These are phyloP conservation scores for Galerucella pusilla DNA, from an alignment of 2,888 invertebrate genomes.

Conservation along the genomic window DNA sequence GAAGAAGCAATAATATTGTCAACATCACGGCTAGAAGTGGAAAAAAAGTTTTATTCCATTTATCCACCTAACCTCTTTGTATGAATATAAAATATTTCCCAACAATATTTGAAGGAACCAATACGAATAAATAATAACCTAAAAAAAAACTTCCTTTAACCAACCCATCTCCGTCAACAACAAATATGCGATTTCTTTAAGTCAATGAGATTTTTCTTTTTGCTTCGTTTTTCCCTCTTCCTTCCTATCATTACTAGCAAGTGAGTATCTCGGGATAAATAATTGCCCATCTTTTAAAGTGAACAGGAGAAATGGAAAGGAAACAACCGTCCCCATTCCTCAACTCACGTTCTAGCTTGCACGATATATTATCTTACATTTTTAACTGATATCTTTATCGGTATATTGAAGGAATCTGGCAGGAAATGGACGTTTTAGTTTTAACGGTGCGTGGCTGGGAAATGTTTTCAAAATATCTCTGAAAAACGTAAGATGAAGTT, in stretches of 20 bases:
- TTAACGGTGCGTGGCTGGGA: neutral
- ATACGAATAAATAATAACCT: too few relatives aligned
- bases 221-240: neutral
- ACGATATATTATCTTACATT: slow-evolving; percentile 36
- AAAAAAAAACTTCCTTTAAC: too few relatives aligned
- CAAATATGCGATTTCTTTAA: slow-evolving; percentile 19
- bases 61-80: too few relatives aligned
- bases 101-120: too few relatives aligned
- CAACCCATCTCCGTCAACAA: neutral
- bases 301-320: slow-evolving; percentile 62
- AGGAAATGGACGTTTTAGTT: slow-evolving; percentile 1
- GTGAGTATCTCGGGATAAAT: slow-evolving; percentile 60
- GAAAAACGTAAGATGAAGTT: too few relatives aligned
- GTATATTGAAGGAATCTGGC: slow-evolving; percentile 30
- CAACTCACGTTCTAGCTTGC: slow-evolving; percentile 49
- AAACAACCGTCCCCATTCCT: slow-evolving; percentile 55
- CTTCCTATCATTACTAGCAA: slow-evolving; percentile 50
- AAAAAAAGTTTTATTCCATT: too few relatives aligned
- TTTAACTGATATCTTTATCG: slow-evolving; percentile 40
- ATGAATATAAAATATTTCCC: too few relatives aligned
- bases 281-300: slow-evolving; percentile 63
- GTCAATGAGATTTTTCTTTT: slow-evolving; percentile 23
- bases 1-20: too few relatives aligned
- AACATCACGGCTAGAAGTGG: too few relatives aligned
- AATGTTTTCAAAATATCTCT: neutral